Percentiles rank a stretch among this genome's conserved stretches.
These are phyloP conservation scores for Capromys pilorides DNA, from an alignment of 2,797 vertebrate species.

Conservation along the genomic window DNA sequence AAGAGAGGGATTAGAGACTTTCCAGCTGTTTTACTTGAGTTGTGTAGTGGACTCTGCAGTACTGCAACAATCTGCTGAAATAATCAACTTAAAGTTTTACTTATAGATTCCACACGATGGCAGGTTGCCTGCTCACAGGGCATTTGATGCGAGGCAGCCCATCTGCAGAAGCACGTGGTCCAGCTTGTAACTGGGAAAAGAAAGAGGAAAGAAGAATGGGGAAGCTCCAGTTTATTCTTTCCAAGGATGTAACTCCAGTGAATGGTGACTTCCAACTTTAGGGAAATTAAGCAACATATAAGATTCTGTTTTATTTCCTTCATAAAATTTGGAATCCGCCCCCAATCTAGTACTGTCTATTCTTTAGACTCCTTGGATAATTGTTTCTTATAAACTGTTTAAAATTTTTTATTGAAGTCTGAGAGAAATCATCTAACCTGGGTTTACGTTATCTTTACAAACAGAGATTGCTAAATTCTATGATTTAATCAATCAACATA, in stretches of 20 bases:
- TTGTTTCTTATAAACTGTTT: not conserved
- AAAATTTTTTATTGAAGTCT: not conserved
- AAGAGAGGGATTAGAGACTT: not conserved
- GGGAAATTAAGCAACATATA: not conserved
- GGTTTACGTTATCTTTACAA: not conserved
- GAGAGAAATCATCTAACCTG: not conserved
- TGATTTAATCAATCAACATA: constrained; percentile 23
- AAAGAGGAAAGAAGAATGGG: too few species aligned
- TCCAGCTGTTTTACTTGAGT: not conserved
- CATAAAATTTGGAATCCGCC: not conserved
- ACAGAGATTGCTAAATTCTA: not conserved
- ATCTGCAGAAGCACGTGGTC: too few species aligned
- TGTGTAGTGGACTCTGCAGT: not conserved
- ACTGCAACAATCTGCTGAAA: too few species aligned
- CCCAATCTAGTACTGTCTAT: not conserved
- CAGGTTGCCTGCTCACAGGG: not conserved
- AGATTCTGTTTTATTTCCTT: not conserved
- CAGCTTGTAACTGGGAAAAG: not conserved
- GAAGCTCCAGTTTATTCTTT: not conserved
- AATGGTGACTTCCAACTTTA: not conserved
- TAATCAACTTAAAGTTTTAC: not conserved
- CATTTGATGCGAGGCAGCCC: not conserved
- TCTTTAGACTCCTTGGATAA: not conserved
- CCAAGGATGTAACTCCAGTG: not conserved
- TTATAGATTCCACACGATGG: not conserved